phyloP scores from a whole-genome alignment of 2,797 vertebrate species.

The Halcyon smyrnensis region DNA sequence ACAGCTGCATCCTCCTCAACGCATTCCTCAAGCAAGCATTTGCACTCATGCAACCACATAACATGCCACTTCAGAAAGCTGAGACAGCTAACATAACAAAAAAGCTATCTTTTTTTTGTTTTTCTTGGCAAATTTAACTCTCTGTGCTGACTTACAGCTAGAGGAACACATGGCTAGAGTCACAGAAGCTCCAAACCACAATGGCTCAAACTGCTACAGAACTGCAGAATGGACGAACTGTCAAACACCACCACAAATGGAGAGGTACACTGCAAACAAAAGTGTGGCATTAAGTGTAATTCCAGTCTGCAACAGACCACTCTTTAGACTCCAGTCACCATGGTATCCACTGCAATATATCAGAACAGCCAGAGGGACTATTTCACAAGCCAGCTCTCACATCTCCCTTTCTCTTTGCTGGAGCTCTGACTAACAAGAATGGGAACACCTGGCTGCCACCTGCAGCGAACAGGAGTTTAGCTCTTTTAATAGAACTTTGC shows the following conservation, averaged over 20 bases:
- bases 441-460: background rate
- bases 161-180: accelerated
- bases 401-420: background rate
- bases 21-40: background rate
- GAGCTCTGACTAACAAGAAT: background rate
- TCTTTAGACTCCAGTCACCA: background rate
- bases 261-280: background rate
- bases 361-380: background rate
- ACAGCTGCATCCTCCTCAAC: background rate
- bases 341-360: background rate
- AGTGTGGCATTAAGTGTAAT: accelerated
- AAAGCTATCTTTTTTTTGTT: background rate
- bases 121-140: background rate
- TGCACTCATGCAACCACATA: background rate
- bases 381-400: background rate
- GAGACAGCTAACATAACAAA: background rate
- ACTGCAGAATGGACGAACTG: background rate
- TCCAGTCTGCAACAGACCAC: background rate
- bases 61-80: background rate
- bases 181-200: accelerated
- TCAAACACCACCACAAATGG: accelerated
- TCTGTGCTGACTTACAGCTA: background rate
- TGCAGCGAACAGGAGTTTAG: background rate
- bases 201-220: background rate
- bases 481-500: background rate